Base-by-base conservation (phyloP, 2,113 vertebrate species). In the Cichladusa arquata region DNA sequence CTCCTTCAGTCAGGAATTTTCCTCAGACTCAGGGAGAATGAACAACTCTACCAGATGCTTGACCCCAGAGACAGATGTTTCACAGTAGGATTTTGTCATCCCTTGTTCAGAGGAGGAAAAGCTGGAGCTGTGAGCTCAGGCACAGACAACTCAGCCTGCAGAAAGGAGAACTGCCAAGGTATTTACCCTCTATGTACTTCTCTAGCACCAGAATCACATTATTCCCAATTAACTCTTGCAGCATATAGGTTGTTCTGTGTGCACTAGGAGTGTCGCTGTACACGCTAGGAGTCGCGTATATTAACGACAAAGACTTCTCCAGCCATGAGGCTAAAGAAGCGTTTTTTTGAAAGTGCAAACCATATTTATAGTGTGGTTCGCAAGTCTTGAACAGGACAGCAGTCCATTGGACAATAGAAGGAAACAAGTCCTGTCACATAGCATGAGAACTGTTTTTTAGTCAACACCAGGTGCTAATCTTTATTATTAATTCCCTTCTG, bases 31-130 rank as follows among this genome's bases (percentile, higher is more conserved):
- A 42, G 80, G 40, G 44, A 81, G 47, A 51, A 11, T 5, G 8
- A 15, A 9, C 31, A 50, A 54, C 57, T 80, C 57, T 51, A 53
- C 26, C 47, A 54, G 50, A 3, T 1, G 0, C 60, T 58, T 77
- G 50, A 36, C 25, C 38, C 44, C 24, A n/a, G 56, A 44, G 67
- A 31, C 6, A 1, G 74, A 47, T 25, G n/a, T 58, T 4, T 66
- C 69, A 12, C 48, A 16, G 82, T 22, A 67, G 60, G 69, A 25
- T 44, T 83, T 88, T 58, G 51, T 47, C 33, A 19, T 58, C 38
- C 50, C 20, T 18, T 0, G 0, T 53, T 62, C 0, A 1, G 58
- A 66, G 42, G 26, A 76, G 33, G 66, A 26, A 64, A 71, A 40
- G 36, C 78, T 50, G 85, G n/a, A 73, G 38, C 73, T 86, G 19